Base-by-base conservation (phyloP, 1,140 invertebrate species). In the Saccostrea glomerata region DNA sequence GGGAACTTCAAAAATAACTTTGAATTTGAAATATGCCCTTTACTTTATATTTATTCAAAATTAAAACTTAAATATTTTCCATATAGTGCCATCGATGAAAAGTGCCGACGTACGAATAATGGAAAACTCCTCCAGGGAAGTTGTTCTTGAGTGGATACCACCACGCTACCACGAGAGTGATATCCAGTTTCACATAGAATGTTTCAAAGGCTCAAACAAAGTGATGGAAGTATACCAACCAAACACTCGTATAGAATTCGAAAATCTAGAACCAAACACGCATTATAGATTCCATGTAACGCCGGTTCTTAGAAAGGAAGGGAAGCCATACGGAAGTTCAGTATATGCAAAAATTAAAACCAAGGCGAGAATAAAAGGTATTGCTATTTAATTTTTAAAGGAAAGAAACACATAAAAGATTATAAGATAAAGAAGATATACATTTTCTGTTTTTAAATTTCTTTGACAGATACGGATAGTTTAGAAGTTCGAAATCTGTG, bases 121-220 rank as follows among this genome's bases (percentile, higher is more conserved):
- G 30, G 70, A 77, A 36, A 77, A 77, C 15, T 77, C 70, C 2
- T 77, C 70, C 5, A 77, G 70, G 13, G 70, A 77, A 30, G 25
- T 77, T 30, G 13, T 77, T 77, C 70, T 77, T 25, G 70, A 77
- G 25, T 77, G 70, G 70, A 77, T 30, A 36, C 70, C 70, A 13
- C 70, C 70, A 17, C 70, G 70, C 2, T 77, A 77, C 15, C 12
- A 30, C 30, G 70, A 77, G 30, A 36, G 30, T 6, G 70, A 77
- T 25, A 25, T 77, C 30, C 70, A 77, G 70, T 77, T 77, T 77
- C 70, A 30, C 70, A 17, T 77, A 15, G 70, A 77, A 12, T 77
- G 70, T 36, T 77, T 77, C 70, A 77, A 77, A 77, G 70, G 70
- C 70, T 77, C 15, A 30, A 23, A 77, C 1, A 77, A 77, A 77